phyloP scores from a whole-genome alignment of 2,113 vertebrate genomes.

The Emydocephalus ijimae region DNA sequence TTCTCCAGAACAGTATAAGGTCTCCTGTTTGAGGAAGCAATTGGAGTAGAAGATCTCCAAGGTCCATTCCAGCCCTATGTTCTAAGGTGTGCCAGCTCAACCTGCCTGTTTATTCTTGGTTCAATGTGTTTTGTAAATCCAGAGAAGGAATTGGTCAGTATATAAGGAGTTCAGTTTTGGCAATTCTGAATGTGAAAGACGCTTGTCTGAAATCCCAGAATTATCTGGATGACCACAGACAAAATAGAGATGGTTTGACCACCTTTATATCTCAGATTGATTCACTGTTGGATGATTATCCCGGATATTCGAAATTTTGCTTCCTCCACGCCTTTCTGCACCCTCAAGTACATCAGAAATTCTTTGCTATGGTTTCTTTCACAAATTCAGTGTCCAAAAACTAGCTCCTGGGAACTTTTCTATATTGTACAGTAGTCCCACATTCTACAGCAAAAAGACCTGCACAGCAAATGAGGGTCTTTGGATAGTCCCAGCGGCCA shows the following conservation, averaged over 20 bases:
- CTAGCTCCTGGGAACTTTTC: neutral
- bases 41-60: neutral
- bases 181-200: neutral
- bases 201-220: neutral
- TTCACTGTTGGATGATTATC: neutral
- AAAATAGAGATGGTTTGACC: neutral
- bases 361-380: neutral
- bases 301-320: neutral
- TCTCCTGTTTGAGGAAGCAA: neutral
- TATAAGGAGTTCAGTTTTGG: neutral
- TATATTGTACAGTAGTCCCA: neutral
- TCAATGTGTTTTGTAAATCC: neutral
- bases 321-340: neutral
- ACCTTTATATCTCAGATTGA: neutral
- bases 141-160: neutral
- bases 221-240: neutral
- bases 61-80: neutral
- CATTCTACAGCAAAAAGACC: neutral
- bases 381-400: neutral
- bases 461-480: neutral
- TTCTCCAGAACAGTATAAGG: neutral
- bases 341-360: neutral
- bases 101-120: neutral
- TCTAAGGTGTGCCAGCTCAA: neutral
- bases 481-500: neutral